Conservation (phyloP, 2,113 vertebrate species). For the Chloropsis cyanopogon region DNA sequence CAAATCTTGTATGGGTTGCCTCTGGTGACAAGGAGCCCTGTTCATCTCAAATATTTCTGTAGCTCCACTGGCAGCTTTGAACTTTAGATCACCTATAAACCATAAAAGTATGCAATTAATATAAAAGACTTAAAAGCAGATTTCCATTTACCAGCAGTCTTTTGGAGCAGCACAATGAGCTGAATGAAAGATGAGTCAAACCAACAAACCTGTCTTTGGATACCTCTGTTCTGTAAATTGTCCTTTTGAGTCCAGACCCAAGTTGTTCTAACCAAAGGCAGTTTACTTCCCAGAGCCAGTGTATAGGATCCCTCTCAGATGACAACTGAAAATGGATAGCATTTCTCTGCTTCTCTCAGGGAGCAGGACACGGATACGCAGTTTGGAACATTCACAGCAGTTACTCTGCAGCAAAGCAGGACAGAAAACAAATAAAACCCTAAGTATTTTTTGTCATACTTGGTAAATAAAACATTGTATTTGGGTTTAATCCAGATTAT, state of each 20-base stretch:
- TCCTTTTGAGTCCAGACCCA: not conserved
- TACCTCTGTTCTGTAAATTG: not conserved
- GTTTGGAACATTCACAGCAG: not conserved
- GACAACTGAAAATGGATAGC: not conserved
- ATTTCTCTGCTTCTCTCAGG: not conserved
- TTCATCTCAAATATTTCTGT: not conserved
- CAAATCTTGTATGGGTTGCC: not conserved
- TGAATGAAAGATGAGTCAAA: not conserved
- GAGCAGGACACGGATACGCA: fast-evolving
- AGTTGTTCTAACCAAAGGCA: not conserved
- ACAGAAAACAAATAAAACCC: not conserved
- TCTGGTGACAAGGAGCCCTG: not conserved
- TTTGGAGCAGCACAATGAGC: not conserved
- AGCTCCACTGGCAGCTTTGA: not conserved
- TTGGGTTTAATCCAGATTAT: not conserved
- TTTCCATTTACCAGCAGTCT: not conserved
- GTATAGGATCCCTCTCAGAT: not conserved
- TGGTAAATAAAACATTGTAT: not conserved
- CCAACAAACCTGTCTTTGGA: not conserved
- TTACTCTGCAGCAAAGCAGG: not conserved
- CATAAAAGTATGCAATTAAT: not conserved
- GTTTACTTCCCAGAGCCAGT: not conserved
- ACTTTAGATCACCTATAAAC: not conserved
- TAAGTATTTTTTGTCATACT: not conserved
- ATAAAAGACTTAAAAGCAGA: not conserved